phyloP scores from a whole-genome alignment of 2,113 vertebrate species.

The Artemisiospiza belli region DNA sequence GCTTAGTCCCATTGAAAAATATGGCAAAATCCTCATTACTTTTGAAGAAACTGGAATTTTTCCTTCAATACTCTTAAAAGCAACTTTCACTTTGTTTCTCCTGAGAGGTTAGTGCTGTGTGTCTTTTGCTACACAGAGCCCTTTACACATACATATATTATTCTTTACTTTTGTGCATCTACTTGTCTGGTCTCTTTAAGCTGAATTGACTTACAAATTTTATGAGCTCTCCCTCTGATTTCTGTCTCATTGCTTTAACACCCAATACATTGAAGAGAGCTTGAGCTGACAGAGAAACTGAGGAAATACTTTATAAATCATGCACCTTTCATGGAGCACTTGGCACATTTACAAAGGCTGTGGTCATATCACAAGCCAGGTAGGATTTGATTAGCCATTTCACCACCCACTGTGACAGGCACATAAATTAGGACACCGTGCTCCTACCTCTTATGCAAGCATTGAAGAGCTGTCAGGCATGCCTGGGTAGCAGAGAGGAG shows the following conservation, averaged over 20 bases:
- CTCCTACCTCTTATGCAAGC: background rate
- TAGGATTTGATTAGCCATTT: background rate
- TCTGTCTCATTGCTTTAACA: background rate
- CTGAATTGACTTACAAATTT: background rate
- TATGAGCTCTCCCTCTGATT: background rate
- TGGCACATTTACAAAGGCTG: background rate
- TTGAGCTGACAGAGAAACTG: background rate
- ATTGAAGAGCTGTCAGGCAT: background rate
- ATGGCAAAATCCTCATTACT: background rate
- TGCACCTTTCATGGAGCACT: background rate
- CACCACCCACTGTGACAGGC: background rate
- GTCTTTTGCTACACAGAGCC: background rate
- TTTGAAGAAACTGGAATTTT: background rate
- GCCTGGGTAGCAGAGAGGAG: background rate
- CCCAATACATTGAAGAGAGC: background rate
- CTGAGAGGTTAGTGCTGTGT: background rate
- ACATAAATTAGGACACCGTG: background rate
- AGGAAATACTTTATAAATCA: background rate
- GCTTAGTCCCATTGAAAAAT: background rate
- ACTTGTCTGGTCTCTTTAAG: background rate
- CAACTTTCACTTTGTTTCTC: background rate
- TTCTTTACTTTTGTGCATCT: background rate
- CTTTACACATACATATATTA: background rate
- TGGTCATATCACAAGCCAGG: background rate
- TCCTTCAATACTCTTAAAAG: background rate